Conservation (phyloP, 2,888 invertebrate genomes). For the Drosophila niveifrons region DNA sequence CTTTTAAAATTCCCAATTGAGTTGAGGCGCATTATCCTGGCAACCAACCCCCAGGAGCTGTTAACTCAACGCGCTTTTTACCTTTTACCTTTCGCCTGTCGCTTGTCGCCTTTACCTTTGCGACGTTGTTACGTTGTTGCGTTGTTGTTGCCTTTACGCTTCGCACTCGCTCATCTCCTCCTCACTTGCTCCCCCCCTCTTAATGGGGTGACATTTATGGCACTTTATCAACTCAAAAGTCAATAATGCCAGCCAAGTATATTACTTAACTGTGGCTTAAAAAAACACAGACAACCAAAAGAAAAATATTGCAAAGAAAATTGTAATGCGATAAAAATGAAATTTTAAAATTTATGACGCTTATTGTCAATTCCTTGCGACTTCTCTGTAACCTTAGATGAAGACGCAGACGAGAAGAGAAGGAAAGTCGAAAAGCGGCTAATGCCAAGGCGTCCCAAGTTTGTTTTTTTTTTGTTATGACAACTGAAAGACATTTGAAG, state of each 20-base stretch:
- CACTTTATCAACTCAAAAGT: conserved; percentile 82
- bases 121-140: conserved; percentile 29
- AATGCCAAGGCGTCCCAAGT: conserved; percentile 50
- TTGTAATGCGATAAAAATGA: conserved; percentile 80
- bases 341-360: conserved; percentile 79
- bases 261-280: conserved; percentile 71
- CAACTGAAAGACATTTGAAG: conserved; percentile 78
- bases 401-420: conserved; percentile 14
- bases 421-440: conserved; percentile 35
- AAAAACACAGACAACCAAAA: conserved; percentile 13
- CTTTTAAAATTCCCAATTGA: conserved; percentile 83
- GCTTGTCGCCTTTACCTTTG: conserved; percentile 42
- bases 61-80: conserved; percentile 51
- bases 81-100: conserved; percentile 42
- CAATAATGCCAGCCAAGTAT: conserved; percentile 75
- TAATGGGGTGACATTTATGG: conserved; percentile 83
- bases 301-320: conserved; percentile 47
- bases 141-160: conserved; percentile 5
- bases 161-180: not conserved
- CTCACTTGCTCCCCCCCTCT: conserved; percentile 43
- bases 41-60: conserved; percentile 61
- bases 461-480: conserved; percentile 72
- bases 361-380: conserved; percentile 69
- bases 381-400: conserved; percentile 57
- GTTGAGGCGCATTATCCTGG: conserved; percentile 80